These are phyloP conservation scores for Zeuzera pyrina DNA, from an alignment of 2,888 invertebrate genomes.

Conservation along the genomic window DNA sequence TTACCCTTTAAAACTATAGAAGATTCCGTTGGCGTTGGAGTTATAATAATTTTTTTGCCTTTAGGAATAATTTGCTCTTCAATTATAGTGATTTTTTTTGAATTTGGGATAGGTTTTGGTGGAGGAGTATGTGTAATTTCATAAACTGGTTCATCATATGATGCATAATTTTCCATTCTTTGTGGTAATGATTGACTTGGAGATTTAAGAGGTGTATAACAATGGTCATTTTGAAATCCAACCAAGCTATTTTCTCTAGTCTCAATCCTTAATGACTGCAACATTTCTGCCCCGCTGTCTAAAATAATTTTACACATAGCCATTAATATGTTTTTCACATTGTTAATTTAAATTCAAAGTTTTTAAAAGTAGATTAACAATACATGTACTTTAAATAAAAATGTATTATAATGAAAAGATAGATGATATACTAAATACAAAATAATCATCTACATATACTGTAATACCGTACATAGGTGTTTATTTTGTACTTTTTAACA, in stretches of 20 bases:
- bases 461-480: no score
- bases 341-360: background rate
- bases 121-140: constrained; percentile 58
- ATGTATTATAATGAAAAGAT: background rate
- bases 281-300: constrained; percentile 68
- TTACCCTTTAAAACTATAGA: constrained; percentile 51
- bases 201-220: constrained; percentile 82
- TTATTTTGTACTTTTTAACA: no score
- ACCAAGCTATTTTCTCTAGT: constrained; percentile 70
- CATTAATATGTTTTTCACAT: background rate
- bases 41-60: constrained; percentile 57
- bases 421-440: background rate
- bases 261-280: constrained; percentile 62
- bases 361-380: background rate
- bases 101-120: constrained; percentile 52
- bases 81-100: constrained; percentile 64
- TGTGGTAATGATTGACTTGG: constrained; percentile 68
- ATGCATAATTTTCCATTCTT: constrained; percentile 36
- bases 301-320: constrained; percentile 17
- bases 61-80: constrained; percentile 67
- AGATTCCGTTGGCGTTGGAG: constrained; percentile 45
- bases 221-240: constrained; percentile 84
- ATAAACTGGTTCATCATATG: constrained; percentile 57
- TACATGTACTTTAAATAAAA: constrained; percentile 1
- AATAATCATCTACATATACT: background rate